Percentiles rank a stretch among this genome's conserved stretches.
phyloP scores from a whole-genome alignment of 2,113 vertebrate genomes.

The Pseudopodoces humilis region DNA sequence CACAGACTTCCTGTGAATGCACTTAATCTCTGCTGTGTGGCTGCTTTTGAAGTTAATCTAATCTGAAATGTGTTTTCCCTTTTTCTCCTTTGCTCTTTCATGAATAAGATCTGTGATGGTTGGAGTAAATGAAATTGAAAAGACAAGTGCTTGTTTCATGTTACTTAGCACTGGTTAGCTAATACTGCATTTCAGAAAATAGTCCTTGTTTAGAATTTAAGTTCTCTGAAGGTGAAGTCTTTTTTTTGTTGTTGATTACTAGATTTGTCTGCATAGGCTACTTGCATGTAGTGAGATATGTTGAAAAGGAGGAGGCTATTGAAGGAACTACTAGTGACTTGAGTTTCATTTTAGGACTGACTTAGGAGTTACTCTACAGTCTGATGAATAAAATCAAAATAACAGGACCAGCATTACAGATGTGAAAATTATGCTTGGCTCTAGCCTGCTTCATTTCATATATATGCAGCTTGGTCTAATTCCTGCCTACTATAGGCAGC shows the following conservation, averaged over 20 bases:
- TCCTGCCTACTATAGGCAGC: background rate
- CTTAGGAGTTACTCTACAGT: background rate
- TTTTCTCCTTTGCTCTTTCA: background rate
- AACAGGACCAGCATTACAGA: background rate
- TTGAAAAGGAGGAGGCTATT: background rate
- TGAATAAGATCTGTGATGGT: background rate
- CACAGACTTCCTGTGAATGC: background rate
- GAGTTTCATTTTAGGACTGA: background rate
- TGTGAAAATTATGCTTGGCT: background rate
- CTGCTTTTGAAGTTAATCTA: background rate
- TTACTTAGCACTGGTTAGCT: background rate
- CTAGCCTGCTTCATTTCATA: background rate
- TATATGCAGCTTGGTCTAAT: background rate
- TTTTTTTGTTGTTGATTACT: background rate
- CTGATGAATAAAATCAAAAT: background rate
- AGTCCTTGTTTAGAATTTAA: background rate
- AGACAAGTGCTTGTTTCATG: background rate
- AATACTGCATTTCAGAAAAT: background rate
- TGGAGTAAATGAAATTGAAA: background rate
- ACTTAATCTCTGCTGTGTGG: background rate
- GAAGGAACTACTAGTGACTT: background rate
- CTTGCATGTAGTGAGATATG: rapidly evolving
- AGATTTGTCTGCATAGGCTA: background rate
- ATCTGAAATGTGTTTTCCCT: background rate
- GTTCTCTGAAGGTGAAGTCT: background rate